Conservation (phyloP, 2,888 invertebrate genomes). For the Thera britannica region DNA sequence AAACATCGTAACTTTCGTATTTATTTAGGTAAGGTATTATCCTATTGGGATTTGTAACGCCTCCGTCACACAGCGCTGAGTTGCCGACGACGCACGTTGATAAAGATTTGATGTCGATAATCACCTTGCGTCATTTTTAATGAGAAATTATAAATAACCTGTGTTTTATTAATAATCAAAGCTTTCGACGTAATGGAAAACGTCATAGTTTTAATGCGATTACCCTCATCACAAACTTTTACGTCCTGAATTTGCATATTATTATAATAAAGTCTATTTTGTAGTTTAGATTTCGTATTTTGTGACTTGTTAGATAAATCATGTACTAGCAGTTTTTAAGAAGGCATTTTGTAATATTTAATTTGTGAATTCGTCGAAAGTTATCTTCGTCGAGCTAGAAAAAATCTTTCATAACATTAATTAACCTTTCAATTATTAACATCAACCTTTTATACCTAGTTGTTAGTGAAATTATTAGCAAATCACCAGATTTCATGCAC, state of each 20-base stretch:
- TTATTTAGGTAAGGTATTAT: no score
- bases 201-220: slow-evolving; percentile 62
- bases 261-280: background rate
- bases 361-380: background rate
- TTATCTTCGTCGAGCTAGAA: background rate
- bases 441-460: background rate
- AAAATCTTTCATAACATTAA: background rate
- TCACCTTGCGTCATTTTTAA: slow-evolving; percentile 45
- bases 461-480: background rate
- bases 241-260: background rate
- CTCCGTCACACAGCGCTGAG: background rate
- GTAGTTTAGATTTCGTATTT: no score
- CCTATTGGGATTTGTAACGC: no score
- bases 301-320: no score
- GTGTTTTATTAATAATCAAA: slow-evolving; percentile 61
- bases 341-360: background rate
- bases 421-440: background rate
- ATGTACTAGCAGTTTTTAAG: no score
- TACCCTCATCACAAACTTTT: slow-evolving; percentile 34
- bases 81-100: slow-evolving; percentile 6
- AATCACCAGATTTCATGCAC: no score
- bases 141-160: slow-evolving; percentile 69
- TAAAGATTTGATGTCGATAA: slow-evolving; percentile 38
- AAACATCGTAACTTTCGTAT: no score
- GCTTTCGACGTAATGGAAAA: slow-evolving; percentile 60